phyloP scores from a whole-genome alignment of 2,113 vertebrate genomes.

The Pomatostomus ruficeps region DNA sequence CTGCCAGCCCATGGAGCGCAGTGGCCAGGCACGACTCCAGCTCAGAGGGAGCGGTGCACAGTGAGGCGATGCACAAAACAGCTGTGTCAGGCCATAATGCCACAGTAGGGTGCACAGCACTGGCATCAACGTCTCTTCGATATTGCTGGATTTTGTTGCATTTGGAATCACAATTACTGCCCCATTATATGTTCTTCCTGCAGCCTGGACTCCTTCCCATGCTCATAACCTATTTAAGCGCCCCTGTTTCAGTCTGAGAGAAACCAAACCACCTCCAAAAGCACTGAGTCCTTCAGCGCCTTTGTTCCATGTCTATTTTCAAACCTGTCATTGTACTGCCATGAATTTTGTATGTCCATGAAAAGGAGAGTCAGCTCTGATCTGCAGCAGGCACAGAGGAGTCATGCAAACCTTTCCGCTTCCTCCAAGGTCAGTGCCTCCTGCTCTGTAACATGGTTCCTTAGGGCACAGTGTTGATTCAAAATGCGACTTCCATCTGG shows the following conservation, averaged over 20 bases:
- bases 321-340: background rate
- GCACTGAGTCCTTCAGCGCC: background rate
- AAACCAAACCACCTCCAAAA: background rate
- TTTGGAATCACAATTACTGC: background rate
- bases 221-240: background rate
- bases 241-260: background rate
- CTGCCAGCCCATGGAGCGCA: background rate
- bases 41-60: background rate
- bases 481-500: slow-evolving; percentile 36
- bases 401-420: slow-evolving; percentile 16
- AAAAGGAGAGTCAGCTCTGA: background rate
- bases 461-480: background rate
- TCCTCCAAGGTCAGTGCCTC: slow-evolving; percentile 29
- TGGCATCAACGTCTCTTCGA: background rate
- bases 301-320: background rate
- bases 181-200: background rate
- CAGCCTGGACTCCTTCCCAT: background rate
- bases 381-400: background rate
- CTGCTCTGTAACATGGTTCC: background rate
- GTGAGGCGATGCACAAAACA: background rate
- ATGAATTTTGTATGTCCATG: background rate
- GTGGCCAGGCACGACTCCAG: background rate
- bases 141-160: background rate
- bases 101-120: background rate
- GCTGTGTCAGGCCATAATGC: background rate